Percentiles rank a stretch among this genome's conserved stretches.
Conservation (phyloP, 2,888 invertebrate genomes). For the Neoascia interrupta region DNA sequence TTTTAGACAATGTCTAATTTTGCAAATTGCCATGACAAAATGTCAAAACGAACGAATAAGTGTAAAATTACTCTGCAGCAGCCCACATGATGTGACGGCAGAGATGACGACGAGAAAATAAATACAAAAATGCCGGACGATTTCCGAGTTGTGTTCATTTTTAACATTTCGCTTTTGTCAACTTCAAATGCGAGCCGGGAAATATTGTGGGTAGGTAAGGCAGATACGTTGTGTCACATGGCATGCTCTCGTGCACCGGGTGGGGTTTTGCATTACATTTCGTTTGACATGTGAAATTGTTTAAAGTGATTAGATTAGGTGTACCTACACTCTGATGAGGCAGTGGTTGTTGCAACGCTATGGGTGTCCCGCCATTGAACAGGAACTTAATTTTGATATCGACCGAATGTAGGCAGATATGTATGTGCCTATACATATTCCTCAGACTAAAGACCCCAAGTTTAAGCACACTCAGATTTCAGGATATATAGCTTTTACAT, state of each 20-base stretch:
- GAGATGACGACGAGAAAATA: conserved; percentile 21
- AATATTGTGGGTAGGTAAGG: conserved; percentile 26
- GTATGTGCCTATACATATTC: too few species aligned
- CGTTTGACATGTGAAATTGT: conserved; percentile 38
- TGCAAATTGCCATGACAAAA: conserved; percentile 69
- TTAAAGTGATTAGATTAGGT: conserved; percentile 43
- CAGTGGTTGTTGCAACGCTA: too few species aligned
- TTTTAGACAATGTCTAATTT: conserved; percentile 69
- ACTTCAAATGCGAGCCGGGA: too few species aligned
- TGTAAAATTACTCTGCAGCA: conserved; percentile 64
- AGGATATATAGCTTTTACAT: too few species aligned
- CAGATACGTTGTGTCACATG: conserved; percentile 41
- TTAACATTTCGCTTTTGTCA: background rate
- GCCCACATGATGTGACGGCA: conserved; percentile 54
- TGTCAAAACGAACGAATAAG: conserved; percentile 65
- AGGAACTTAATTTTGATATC: too few species aligned
- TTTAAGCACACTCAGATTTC: too few species aligned
- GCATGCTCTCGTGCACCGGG: conserved; percentile 6
- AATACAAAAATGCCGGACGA: conserved; percentile 3
- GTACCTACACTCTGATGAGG: conserved; percentile 37
- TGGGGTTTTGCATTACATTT: conserved; percentile 27
- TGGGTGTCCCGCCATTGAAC: too few species aligned
- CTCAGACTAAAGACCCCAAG: too few species aligned
- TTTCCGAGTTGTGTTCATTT: background rate
- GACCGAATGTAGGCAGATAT: too few species aligned